A percentile compares a stretch with the other conserved stretches of the same genome.
Evolutionary conservation across 1,140 invertebrate genomes (phyloP).

Genomic region (Argopecten irradians): DNA sequence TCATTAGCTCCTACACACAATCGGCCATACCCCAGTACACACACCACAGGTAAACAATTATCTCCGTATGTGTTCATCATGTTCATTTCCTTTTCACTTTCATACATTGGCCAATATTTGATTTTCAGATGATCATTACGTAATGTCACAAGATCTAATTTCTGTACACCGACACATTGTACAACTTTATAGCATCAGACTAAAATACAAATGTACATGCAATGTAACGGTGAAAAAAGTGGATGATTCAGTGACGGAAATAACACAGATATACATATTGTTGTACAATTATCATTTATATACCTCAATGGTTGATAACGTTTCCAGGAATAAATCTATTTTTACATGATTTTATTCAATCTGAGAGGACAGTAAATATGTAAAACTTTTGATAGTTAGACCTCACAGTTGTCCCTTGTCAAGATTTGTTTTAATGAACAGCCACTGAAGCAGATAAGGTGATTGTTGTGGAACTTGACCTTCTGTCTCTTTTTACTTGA

Average conservation of each 20-base stretch:
- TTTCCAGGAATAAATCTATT: no score
- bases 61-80: not conserved
- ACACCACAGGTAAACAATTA: constrained; percentile 15
- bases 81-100: not conserved
- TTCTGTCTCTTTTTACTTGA: no score
- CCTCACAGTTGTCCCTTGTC: no score
- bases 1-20: constrained; percentile 16
- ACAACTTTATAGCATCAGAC: not conserved
- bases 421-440: no score
- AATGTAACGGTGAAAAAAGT: not conserved
- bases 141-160: not conserved
- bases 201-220: not conserved
- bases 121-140: not conserved
- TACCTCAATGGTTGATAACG: no score
- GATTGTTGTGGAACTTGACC: no score
- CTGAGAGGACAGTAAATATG: no score
- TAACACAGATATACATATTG: no score
- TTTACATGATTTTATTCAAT: no score
- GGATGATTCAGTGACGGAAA: not conserved
- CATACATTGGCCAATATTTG: not conserved
- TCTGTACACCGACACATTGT: not conserved
- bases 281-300: no score
- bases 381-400: no score
- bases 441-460: no score
- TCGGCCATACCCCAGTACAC: constrained; percentile 5